Base-by-base conservation (phyloP, 2,888 invertebrate species). In the Drosophila austrosaltans region DNA sequence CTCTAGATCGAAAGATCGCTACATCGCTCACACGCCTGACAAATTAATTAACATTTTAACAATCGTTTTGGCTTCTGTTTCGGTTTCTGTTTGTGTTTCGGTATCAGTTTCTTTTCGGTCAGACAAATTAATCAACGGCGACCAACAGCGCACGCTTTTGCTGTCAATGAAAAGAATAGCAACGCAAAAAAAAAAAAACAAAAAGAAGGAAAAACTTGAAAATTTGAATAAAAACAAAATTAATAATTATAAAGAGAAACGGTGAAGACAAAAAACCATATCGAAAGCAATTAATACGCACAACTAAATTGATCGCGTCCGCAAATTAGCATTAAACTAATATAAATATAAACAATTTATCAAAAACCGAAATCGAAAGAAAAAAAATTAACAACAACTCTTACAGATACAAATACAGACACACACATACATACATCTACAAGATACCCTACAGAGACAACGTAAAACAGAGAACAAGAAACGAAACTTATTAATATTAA, bases 1-100 rank as follows among this genome's bases (percentile, higher is more conserved):
- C 16, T 8, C 22, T 1, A 20, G 20, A 22, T 22, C 20, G 20
- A 8, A n/a, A 7, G 22, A 2, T 20, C 36, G 22, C 10, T 22
- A 3, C 3, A 22, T 48, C 44, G 20, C 44, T 48, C 72, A 72
- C 63, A 72, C 56, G 78, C 73, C 89, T 84, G 89, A 88, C 83
- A 88, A 74, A 80, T 81, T 75, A 86, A 88, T 88, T 88, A 88
- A 68, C 89, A 81, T 82, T 81, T 75, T 62, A 71, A 81, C 72
- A 84, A 66, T 58, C 72, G 63, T 69, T 78, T 72, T 57, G 74
- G 79, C 84, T 89, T 77, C 87, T 67, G 84, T 83, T 77, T 70
- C 48, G 48, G 48, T 22, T 48, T 48, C 48, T 22, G 0, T 48
- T 3, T 48, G 8, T 1, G 6, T 10, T 48, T 48, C 5, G 48